These are phyloP conservation scores for Drosophila borborema DNA, from an alignment of 2,888 invertebrate species.

Conservation along the genomic window DNA sequence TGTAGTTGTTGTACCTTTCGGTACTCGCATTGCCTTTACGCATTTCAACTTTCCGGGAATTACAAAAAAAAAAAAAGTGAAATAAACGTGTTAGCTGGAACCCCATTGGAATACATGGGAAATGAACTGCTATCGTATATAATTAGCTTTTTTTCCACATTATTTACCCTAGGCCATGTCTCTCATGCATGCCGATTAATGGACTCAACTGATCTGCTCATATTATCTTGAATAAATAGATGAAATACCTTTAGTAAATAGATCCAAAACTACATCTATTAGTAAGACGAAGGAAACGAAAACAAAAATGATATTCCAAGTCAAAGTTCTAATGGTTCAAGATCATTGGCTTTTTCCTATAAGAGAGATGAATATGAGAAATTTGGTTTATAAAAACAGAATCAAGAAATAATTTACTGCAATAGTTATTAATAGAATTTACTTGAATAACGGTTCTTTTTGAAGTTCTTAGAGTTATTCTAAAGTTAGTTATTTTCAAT, in stretches of 20 bases:
- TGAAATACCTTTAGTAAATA: neutral
- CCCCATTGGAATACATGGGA: slow-evolving; percentile 20
- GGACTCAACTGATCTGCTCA: slow-evolving; percentile 4
- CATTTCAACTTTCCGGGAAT: slow-evolving; percentile 60
- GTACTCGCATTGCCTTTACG: slow-evolving; percentile 29
- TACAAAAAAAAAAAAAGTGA: slow-evolving; percentile 9
- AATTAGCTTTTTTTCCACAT: slow-evolving; percentile 4
- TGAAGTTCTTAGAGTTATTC: no score
- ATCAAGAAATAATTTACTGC: neutral
- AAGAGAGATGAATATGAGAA: neutral
- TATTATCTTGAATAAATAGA: neutral
- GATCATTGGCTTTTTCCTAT: neutral
- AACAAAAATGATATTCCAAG: neutral
- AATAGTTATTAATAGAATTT: neutral
- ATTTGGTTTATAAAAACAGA: neutral
- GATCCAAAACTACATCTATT: neutral
- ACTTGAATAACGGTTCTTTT: no score
- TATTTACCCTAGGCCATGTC: slow-evolving; percentile 17
- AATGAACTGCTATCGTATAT: slow-evolving; percentile 14
- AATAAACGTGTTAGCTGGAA: slow-evolving; percentile 34
- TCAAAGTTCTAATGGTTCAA: neutral
- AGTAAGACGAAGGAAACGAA: neutral
- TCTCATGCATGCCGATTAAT: neutral
- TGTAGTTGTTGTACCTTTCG: slow-evolving; percentile 26
- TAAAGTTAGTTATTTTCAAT: no score